Evolutionary conservation across 2,797 vertebrate species (phyloP).

Genomic region (Yasuhikotakia modesta): DNA sequence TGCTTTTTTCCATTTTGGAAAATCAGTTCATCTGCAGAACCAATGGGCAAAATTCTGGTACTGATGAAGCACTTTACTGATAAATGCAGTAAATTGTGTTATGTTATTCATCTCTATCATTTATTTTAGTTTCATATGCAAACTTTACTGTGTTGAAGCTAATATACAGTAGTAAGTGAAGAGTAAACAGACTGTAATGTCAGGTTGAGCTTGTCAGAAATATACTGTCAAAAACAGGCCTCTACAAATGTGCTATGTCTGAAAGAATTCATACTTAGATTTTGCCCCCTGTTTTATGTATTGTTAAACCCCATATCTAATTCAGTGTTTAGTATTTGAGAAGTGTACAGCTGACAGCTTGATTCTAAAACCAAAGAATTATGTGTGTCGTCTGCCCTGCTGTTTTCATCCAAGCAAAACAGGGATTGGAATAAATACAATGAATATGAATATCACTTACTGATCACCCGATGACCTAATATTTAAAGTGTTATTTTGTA

Average conservation of each 20-base stretch:
- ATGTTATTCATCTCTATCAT: conserved; percentile 10
- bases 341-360: neutral
- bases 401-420: neutral
- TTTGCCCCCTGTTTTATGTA: too few species aligned
- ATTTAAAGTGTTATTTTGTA: neutral
- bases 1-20: conserved; percentile 38
- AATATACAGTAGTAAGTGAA: neutral
- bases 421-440: neutral
- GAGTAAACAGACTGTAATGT: neutral
- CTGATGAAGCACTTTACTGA: conserved; percentile 20
- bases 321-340: neutral
- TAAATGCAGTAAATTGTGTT: conserved; percentile 1
- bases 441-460: neutral
- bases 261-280: neutral
- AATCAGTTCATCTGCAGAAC: conserved; percentile 25
- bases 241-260: conserved; percentile 40
- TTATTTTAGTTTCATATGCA: conserved; percentile 1
- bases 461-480: neutral
- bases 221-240: conserved; percentile 34
- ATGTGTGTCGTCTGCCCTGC: conserved; percentile 1
- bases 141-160: conserved; percentile 2
- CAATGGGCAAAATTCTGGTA: conserved; percentile 20
- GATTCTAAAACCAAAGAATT: conserved; percentile 56
- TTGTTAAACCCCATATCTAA: neutral
- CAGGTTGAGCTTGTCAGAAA: conserved; percentile 7